Percentiles rank a stretch among this genome's conserved stretches.
Conservation (phyloP, 2,797 vertebrate species). For the Gambusia yucatana region DNA sequence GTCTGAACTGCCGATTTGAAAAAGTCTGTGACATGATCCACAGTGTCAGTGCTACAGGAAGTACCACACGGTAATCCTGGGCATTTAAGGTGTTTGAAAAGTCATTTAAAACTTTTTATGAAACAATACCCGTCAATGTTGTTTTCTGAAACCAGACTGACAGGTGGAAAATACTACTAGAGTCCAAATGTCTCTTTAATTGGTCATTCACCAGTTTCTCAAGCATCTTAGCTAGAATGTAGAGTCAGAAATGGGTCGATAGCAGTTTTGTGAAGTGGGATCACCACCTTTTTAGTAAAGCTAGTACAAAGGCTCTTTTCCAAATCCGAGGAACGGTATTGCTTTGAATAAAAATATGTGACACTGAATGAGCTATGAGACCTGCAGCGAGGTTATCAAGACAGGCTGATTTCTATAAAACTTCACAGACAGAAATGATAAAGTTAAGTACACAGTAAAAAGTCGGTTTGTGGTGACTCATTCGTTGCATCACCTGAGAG, state of each 20-base stretch:
- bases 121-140: background rate
- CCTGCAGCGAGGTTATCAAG: background rate
- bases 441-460: slow-evolving; percentile 21
- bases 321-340: background rate
- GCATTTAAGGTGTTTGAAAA: background rate
- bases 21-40: no score
- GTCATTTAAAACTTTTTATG: background rate
- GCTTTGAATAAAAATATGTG: background rate
- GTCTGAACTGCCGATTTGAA: no score
- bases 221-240: background rate
- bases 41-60: no score
- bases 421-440: background rate
- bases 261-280: background rate
- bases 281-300: background rate
- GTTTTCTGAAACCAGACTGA: background rate
- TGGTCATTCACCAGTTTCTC: background rate
- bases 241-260: background rate
- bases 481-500: slow-evolving; percentile 37
- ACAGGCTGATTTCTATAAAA: background rate
- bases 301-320: background rate
- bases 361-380: background rate
- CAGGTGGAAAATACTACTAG: background rate
- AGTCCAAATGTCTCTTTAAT: background rate
- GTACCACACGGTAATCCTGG: background rate
- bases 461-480: slow-evolving; percentile 44